These are phyloP conservation scores for Apodemus speciosus DNA, from an alignment of 2,113 vertebrate genomes.

Conservation along the genomic window DNA sequence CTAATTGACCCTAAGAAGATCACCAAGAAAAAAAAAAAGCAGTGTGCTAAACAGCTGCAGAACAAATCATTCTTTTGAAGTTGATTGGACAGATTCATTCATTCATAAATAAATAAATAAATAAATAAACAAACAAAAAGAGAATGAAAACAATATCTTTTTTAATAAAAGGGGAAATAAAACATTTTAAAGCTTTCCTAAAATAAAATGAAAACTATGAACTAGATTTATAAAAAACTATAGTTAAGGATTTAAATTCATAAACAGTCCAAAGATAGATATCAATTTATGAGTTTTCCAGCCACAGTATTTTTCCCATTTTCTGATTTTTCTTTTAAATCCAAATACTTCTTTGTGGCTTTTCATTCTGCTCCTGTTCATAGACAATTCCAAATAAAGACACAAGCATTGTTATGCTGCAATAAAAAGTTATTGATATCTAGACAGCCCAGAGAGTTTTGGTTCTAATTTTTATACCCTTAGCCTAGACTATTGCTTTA, in stretches of 20 bases:
- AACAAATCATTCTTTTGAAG: constrained; percentile 26
- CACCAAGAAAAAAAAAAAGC: background rate
- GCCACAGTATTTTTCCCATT: background rate
- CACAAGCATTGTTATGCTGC: background rate
- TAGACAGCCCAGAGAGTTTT: background rate
- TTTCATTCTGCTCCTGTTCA: background rate
- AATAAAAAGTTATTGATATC: background rate
- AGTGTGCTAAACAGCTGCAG: background rate
- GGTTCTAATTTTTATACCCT: background rate
- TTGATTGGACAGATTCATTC: background rate
- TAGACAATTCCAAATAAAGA: background rate
- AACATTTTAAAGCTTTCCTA: background rate
- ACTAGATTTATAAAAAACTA: background rate
- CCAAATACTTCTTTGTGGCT: background rate
- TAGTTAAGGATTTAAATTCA: background rate
- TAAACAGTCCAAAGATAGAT: background rate
- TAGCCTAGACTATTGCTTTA: background rate
- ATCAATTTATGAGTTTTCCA: background rate
- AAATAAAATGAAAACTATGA: background rate
- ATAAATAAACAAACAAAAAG: background rate
- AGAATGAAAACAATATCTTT: background rate
- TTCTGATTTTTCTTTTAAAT: background rate
- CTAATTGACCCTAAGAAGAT: background rate
- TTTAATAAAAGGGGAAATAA: background rate
- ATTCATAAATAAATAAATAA: background rate